These are phyloP conservation scores for Triops cancriformis DNA, from an alignment of 1,140 invertebrate genomes.

Conservation along the genomic window DNA sequence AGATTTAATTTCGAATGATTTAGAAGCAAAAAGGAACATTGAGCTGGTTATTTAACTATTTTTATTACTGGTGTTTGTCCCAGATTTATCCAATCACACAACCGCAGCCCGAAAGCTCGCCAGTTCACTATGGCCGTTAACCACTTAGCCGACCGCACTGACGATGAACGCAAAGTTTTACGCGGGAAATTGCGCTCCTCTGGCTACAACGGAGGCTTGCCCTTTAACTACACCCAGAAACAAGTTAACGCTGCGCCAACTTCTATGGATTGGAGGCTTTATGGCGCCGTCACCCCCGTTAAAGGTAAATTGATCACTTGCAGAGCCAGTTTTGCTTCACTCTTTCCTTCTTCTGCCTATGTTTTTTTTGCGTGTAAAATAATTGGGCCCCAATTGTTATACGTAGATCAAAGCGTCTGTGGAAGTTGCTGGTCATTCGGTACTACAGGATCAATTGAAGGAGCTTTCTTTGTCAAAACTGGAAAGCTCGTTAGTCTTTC, in stretches of 20 bases:
- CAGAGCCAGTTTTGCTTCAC: too few relatives aligned
- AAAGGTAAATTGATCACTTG: constrained; percentile 55
- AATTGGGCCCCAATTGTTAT: too few relatives aligned
- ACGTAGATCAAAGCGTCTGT: constrained; percentile 83
- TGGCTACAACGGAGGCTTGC: constrained; percentile 60
- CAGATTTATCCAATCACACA: constrained; percentile 75
- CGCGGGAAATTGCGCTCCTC: constrained; percentile 59
- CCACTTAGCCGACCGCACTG: constrained; percentile 75
- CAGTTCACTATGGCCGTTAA: constrained; percentile 61
- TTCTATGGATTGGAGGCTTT: constrained; percentile 78
- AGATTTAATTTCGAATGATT: background rate
- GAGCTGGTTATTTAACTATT: constrained; percentile 18
- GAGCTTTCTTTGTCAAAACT: constrained; percentile 77
- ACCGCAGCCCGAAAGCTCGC: constrained; percentile 65
- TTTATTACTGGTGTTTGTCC: constrained; percentile 21
- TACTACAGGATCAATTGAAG: constrained; percentile 85
- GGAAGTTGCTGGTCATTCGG: constrained; percentile 96
- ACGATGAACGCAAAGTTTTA: constrained; percentile 67
- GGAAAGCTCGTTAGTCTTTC: constrained; percentile 71
- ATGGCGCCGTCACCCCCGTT: constrained; percentile 86
- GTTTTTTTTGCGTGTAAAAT: constrained; percentile 20
- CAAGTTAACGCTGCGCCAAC: constrained; percentile 48
- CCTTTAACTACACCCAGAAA: constrained; percentile 59
- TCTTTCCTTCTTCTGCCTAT: too few relatives aligned
- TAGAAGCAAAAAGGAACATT: background rate